Evolutionary conservation across 2,113 vertebrate species (phyloP), one percentile per base, ranked within the genome.

Genomic region (Gambusia affinis): DNA sequence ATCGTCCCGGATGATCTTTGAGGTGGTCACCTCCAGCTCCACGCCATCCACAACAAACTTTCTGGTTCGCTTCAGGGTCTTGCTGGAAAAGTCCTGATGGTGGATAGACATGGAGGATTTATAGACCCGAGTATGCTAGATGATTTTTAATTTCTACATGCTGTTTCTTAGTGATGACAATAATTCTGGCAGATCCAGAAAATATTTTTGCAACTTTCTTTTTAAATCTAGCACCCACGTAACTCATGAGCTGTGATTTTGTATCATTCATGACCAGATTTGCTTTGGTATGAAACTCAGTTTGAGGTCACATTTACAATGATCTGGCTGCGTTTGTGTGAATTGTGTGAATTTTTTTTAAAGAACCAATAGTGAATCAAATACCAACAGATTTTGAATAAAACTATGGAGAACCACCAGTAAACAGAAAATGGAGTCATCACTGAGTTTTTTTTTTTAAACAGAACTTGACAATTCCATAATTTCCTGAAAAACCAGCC

Each of bases 21-120:
- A 98, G 31, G 98, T 99, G 76, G 98, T 99, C 83, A 99, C 95
- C 37, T 98, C 99, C 82, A 99, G 96, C 88, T 98, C 95, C 3
- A 99, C 96, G 0, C 98, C 98, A 0, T 99, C 98, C 27, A 99
- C 93, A 60, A 98, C 92, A 76, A 96, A 99, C 88, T 89, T 97
- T 85, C 98, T 95, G 3, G 98, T 99, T 64, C 98, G 93, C n/a
- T 98, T 99, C 82, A 99, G 92, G 0, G 98, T 99, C 92, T 96
- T 98, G 24, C 95, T 97, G 70, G 96, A 94, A 67, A 95, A 87
- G 71, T 95, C 93, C 97, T 98, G 91, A 35, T 7, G 64, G n/a
- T 27, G 4, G 17, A 74, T 0, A 35, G 4, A 27, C n/a, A 17
- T 8, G 5, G 19, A 17, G 57, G 22, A 60, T 22, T 28, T 3